Percentiles rank a stretch among this genome's conserved stretches.
phyloP scores from a whole-genome alignment of 2,888 invertebrate species.

The Thymelicus lineola region DNA sequence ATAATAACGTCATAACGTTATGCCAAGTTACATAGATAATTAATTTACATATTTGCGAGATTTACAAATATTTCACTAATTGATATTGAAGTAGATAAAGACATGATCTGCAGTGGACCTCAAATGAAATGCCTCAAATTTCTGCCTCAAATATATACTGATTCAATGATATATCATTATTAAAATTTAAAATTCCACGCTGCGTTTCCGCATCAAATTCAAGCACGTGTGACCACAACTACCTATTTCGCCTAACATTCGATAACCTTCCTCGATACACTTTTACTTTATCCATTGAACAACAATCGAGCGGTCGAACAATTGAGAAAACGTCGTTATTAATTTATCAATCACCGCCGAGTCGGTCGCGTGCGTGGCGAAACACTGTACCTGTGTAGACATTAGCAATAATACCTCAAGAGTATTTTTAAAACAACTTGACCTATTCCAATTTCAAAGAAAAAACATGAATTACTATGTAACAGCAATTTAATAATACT shows the following conservation, averaged over 20 bases:
- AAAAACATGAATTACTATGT: no score
- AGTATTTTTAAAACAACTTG: no score
- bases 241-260: slow-evolving; percentile 23
- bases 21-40: no score
- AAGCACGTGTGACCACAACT: background rate
- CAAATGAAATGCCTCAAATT: no score
- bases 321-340: slow-evolving; percentile 21
- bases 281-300: slow-evolving; percentile 42
- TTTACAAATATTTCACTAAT: no score
- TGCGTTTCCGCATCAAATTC: background rate
- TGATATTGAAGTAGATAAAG: no score
- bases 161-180: background rate
- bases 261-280: slow-evolving; percentile 43
- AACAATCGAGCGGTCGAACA: slow-evolving; percentile 2
- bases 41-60: no score
- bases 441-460: no score
- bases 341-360: slow-evolving; percentile 2
- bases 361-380: slow-evolving; percentile 13
- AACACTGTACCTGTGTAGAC: background rate
- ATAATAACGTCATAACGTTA: no score
- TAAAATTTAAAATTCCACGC: background rate
- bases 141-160: no score
- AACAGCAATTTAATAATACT: no score
- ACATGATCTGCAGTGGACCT: no score
- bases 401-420: background rate